phyloP scores from a whole-genome alignment of 2,797 vertebrate genomes.

The Micropoecilia bifurca region DNA sequence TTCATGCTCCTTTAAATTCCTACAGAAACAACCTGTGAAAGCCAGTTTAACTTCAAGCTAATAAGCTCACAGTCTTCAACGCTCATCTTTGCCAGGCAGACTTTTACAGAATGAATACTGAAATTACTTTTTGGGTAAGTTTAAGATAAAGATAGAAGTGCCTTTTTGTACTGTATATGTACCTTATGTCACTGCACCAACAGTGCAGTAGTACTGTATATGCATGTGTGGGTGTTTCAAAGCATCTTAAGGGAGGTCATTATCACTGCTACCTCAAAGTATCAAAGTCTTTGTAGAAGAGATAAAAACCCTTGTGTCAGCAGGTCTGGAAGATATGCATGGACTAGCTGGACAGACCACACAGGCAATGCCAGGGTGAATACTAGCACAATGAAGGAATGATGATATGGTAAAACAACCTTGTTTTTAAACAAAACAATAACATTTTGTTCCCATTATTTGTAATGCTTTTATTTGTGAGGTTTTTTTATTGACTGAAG shows the following conservation, averaged over 20 bases:
- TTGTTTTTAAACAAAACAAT: constrained; percentile 7
- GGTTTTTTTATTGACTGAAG: no score
- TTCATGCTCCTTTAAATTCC: neutral
- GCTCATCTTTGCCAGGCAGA: constrained; percentile 52
- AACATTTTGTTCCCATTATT: neutral
- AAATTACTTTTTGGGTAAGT: constrained; percentile 44
- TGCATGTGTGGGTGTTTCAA: constrained; percentile 25
- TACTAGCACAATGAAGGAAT: constrained; percentile 5
- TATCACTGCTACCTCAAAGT: constrained; percentile 69
- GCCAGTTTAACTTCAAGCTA: constrained; percentile 15
- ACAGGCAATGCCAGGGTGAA: constrained; percentile 29
- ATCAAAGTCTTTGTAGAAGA: constrained; percentile 46
- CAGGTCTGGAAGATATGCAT: constrained; percentile 38
- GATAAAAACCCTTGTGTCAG: constrained; percentile 64
- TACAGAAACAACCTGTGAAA: constrained; percentile 23
- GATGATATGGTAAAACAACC: neutral
- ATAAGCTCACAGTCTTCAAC: constrained; percentile 27
- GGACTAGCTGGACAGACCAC: constrained; percentile 32
- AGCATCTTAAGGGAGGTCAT: constrained; percentile 80
- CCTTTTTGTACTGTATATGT: constrained; percentile 10
- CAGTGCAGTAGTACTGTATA: constrained; percentile 13
- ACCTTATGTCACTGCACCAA: constrained; percentile 1
- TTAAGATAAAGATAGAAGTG: neutral
- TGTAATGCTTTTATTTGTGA: neutral
- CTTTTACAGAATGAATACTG: constrained; percentile 62